phyloP scores from a whole-genome alignment of 2,113 vertebrate genomes.

The Ameiurus melas region DNA sequence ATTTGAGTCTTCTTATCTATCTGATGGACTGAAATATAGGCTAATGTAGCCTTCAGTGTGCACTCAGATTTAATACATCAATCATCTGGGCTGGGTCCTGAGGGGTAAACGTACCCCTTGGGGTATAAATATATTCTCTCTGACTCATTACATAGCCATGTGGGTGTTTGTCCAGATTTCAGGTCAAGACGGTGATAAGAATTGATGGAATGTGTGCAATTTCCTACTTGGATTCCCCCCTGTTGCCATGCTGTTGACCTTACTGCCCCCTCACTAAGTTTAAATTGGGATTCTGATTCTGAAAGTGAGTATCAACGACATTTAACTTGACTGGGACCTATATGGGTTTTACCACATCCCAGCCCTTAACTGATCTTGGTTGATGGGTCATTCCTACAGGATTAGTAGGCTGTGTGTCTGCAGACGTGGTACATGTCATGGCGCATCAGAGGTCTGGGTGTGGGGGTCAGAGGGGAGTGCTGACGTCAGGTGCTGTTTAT shows the following conservation, averaged over 20 bases:
- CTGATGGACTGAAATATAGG: background rate
- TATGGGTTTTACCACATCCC: background rate
- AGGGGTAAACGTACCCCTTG: background rate
- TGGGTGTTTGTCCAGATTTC: conserved; percentile 29
- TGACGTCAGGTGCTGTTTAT: conserved; percentile 46
- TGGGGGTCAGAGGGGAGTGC: conserved; percentile 62
- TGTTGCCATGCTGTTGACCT: conserved; percentile 16
- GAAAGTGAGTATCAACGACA: background rate
- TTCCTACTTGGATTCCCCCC: conserved; percentile 56
- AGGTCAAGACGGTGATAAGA: conserved; percentile 58
- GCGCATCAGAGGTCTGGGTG: conserved; percentile 38
- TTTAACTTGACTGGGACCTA: conserved; percentile 12
- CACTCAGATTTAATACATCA: too few species aligned
- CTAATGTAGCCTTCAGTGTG: too few species aligned
- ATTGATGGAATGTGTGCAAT: conserved; percentile 65
- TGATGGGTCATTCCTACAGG: background rate
- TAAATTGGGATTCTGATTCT: background rate
- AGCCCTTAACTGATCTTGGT: background rate
- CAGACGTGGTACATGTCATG: background rate
- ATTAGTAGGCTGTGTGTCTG: background rate
- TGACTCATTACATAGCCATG: background rate
- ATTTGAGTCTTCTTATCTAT: background rate
- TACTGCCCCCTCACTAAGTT: conserved; percentile 29
- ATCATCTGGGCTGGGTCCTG: conserved; percentile 19
- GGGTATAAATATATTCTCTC: conserved; percentile 5